Conservation (phyloP, 2,113 vertebrate genomes). For the Papio anubis region DNA sequence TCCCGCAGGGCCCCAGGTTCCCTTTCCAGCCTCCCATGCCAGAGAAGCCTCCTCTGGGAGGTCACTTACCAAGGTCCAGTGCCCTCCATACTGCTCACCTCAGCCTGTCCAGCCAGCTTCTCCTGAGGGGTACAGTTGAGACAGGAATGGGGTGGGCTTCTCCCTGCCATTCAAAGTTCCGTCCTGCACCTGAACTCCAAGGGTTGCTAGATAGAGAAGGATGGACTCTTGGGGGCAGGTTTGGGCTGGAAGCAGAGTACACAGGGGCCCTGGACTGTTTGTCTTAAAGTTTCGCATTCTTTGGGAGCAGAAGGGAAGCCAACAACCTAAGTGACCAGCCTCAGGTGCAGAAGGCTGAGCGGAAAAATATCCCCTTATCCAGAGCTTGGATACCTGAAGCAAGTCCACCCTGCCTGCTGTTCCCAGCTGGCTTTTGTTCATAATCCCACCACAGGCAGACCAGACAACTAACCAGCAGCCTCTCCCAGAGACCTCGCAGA, state of each 20-base stretch:
- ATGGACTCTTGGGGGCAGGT: background rate
- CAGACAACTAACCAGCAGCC: background rate
- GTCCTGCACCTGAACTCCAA: background rate
- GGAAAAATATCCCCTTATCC: slow-evolving; percentile 60
- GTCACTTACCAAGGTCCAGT: no score
- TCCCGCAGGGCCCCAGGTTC: background rate
- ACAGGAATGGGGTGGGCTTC: background rate
- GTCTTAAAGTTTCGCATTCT: background rate
- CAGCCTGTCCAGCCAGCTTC: background rate
- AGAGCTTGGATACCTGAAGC: slow-evolving; percentile 69
- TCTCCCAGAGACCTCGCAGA: background rate
- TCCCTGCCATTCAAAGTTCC: background rate
- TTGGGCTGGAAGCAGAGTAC: background rate
- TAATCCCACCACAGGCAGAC: background rate
- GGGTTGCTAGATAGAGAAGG: background rate
- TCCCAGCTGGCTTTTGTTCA: slow-evolving; percentile 67
- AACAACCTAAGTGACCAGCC: background rate
- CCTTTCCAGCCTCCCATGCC: background rate
- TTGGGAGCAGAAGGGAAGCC: background rate
- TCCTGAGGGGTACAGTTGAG: background rate
- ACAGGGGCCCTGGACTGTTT: background rate
- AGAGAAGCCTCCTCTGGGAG: background rate
- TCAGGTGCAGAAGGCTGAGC: slow-evolving; percentile 22
- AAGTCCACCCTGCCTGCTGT: slow-evolving; percentile 47
- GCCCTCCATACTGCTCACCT: background rate